A percentile compares a stretch with the other conserved stretches of the same genome.
Conservation (phyloP, 2,888 invertebrate genomes). For the Galeopsomyia nigrocyanea region DNA sequence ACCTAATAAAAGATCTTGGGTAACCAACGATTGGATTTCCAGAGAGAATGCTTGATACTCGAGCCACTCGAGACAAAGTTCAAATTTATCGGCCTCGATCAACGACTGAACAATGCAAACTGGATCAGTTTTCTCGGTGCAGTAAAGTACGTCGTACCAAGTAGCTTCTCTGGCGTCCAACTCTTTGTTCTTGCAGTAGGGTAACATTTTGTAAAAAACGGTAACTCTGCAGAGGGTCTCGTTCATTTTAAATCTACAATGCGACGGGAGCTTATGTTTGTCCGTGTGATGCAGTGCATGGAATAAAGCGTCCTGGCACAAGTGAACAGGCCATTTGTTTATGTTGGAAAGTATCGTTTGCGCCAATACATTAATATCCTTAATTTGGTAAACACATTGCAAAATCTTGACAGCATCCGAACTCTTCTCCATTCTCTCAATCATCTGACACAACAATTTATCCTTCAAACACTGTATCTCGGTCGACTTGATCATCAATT, state of each 20-base stretch:
- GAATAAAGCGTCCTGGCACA: conserved; percentile 59
- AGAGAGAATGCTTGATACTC: conserved; percentile 75
- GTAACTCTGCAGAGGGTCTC: conserved; percentile 60
- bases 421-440: conserved; percentile 71
- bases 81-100: conserved; percentile 74
- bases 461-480: conserved; percentile 74
- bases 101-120: conserved; percentile 72
- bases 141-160: conserved; percentile 60
- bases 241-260: conserved; percentile 58
- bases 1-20: conserved; percentile 72
- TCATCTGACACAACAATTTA: conserved; percentile 73
- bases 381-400: conserved; percentile 59
- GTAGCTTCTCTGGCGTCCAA: conserved; percentile 49
- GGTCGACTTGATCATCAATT: conserved; percentile 70
- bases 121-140: conserved; percentile 69
- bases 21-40: conserved; percentile 72
- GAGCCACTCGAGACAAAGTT: conserved; percentile 80
- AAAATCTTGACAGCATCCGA: conserved; percentile 60
- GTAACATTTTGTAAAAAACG: conserved; percentile 62
- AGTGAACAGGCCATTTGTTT: conserved; percentile 59
- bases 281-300: conserved; percentile 57
- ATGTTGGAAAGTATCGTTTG: conserved; percentile 60
- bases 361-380: conserved; percentile 57
- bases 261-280: conserved; percentile 55
- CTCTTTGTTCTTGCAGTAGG: conserved; percentile 54